Base-by-base conservation (phyloP, 2,888 invertebrate genomes). In the Dioctria rufipes region DNA sequence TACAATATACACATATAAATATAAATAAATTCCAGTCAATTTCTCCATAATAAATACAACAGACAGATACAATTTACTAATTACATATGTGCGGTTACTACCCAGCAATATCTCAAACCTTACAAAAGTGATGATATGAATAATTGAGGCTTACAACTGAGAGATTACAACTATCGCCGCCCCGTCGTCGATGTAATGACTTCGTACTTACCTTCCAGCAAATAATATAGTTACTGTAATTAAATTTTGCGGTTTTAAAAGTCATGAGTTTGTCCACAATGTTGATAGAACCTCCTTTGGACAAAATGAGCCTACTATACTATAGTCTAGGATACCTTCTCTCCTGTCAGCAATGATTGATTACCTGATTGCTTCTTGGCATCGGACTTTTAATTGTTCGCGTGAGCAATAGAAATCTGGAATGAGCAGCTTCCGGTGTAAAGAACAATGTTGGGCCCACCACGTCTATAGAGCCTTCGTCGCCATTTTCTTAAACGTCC, bases 351-450 rank as follows among this genome's bases (percentile, higher is more conserved):
- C 9, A 58, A 73, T 73, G 73, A 73, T 73, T 73, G 60, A 73
- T 73, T 60, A 13, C 73, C 73, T 40, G 58, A 73, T 73, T 58
- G 13, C 43, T 58, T 58, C 73, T 73, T 73, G 73, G 73, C 60
- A 58, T 73, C 73, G 13, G 60, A 40, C 37, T 66, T 66, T n/a
- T 42, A 58, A 9, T 42, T 13, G 73, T 58, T 73, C 58, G 73
- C 73, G 73, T 73, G 73, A 73, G 73, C 8, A 73, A 58, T 73
- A 58, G 42, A 25, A 60, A 5, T 13, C 37, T 40, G 73, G 73
- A 73, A 73, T 54, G 73, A 58, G 73, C 54, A 73, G 73, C 58
- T 73, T 73, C 73, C 73, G 58, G 73, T 69, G 69, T 58, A 58
- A 73, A 73, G 73, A 58, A 60, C 54, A 73, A 3, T n/a, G 25